Base-by-base conservation (phyloP, 2,113 vertebrate species). In the Pachyramphus minor region DNA sequence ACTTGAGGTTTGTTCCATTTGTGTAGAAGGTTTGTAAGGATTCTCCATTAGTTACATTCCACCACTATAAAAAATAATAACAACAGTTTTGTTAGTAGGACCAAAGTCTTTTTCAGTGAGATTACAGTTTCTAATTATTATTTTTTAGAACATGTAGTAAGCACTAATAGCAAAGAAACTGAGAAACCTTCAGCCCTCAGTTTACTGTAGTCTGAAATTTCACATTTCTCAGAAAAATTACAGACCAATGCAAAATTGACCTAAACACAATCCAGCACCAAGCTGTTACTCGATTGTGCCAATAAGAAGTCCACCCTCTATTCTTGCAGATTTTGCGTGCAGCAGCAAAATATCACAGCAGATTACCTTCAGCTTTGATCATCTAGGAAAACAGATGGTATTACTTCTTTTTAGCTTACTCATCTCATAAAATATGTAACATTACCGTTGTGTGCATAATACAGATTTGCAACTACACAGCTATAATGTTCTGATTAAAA, bases 1-100 rank as follows among this genome's bases (percentile, higher is more conserved):
- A 99, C 97, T 99, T 99, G 68, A 99, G 97, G 72, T 98, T 98
- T 52, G 98, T 98, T 95, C 99, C 99, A 1, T 98, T 98, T 17
- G 99, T 98, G 89, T 99, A 99, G 98, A 99, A 99, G 27, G 99
- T 99, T 98, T 99, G 99, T 90, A 98, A 98, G 79, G 98, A 98
- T 91, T 98, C 97, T 41, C 99, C 99, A n/a, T 96, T 98, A 94
- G 97, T 97, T 92, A 98, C 98, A 68, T 98, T 98, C 99, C 99
- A 99, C 99, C 99, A 99, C 99, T 99, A 95, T 41, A 86, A 92
- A 90, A 95, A 30, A 95, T 5, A 84, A 53, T 28, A 84, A 95
- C 93, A 28, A 85, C 4, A 47, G 28, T 33, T 64, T 30, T 67
- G 12, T 56, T 56, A 82, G 33, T 14, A 67, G 27, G 35, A 74